These are phyloP conservation scores for Acrobasis suavella DNA, from an alignment of 2,888 invertebrate species.

Conservation along the genomic window DNA sequence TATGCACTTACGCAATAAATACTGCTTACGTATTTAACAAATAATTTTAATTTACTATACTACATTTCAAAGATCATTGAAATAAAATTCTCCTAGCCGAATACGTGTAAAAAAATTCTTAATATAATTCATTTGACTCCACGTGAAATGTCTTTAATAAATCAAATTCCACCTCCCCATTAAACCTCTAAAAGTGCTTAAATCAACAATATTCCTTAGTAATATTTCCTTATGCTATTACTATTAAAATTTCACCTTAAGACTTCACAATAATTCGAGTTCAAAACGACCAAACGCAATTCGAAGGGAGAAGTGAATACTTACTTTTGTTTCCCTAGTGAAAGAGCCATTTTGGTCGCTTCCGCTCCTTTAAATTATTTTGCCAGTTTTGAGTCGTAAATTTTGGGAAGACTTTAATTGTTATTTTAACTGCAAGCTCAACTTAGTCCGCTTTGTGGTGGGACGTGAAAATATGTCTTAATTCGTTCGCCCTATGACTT, in stretches of 20 bases:
- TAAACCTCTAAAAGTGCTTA: slow-evolving; percentile 57
- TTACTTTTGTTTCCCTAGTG: slow-evolving; percentile 72
- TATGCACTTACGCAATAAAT: no score
- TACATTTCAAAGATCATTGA: not conserved
- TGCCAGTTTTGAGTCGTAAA: slow-evolving; percentile 80
- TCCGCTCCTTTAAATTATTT: slow-evolving; percentile 76
- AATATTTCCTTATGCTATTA: slow-evolving; percentile 74
- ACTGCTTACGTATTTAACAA: no score
- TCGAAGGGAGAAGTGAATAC: slow-evolving; percentile 61
- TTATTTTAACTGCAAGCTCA: slow-evolving; percentile 81
- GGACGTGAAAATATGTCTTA: slow-evolving; percentile 78
- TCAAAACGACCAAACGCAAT: slow-evolving; percentile 64
- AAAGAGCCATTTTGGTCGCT: slow-evolving; percentile 70
- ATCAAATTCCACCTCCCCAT: slow-evolving; percentile 34
- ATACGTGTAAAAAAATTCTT: not conserved
- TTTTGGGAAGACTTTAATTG: slow-evolving; percentile 80
- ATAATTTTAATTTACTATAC: slow-evolving; percentile 47
- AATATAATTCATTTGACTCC: slow-evolving; percentile 17
- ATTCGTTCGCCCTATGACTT: slow-evolving; percentile 77
- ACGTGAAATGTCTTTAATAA: slow-evolving; percentile 31
- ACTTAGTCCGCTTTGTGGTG: slow-evolving; percentile 64
- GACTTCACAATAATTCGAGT: slow-evolving; percentile 52
- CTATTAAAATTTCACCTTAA: slow-evolving; percentile 78
- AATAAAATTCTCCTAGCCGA: no score
- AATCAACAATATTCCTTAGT: slow-evolving; percentile 72